Base-by-base conservation (phyloP, 2,113 vertebrate genomes). In the Pterocles burchelli region DNA sequence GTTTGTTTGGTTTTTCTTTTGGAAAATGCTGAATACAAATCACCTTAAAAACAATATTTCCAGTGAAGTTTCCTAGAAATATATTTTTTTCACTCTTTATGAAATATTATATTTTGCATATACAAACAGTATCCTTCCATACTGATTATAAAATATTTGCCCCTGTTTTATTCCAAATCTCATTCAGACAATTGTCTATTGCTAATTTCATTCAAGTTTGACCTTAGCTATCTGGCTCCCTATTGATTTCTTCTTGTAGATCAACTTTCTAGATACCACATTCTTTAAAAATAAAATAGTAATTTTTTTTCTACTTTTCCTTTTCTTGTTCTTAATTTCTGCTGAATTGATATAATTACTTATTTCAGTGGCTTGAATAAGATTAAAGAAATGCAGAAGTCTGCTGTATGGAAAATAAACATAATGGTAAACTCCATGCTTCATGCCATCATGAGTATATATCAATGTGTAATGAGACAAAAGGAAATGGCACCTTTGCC, bases 381-480 rank as follows among this genome's bases (percentile, higher is more conserved):
- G 18, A 17, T 79, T 81, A 0, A 48, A 91, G 95, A 96, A 91
- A 80, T 79, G 36, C 49, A 57, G 7, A 82, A 67, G 15, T 61
- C 70, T 89, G 51, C 62, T 85, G 22, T 89, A 93, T 48, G 86
- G 67, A 79, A 95, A 91, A 96, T 54, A 57, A 68, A 14, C 8
- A 43, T 92, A 22, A 74, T 88, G 31, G 66, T 89, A 81, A 96
- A 67, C 61, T 78, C 86, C 45, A 52, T 79, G 77, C 17, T 34
- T 94, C 28, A 85, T 89, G 66, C 26, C 58, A 92, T 91, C 49
- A 17, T 49, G 24, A 80, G 43, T 85, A 94, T 85, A 89, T 90
- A 93, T 85, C 41, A 48, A 96, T 94, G 67, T 73, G 90, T 49
- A 92, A 74, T 59, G 67, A 92, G 59, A 84, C 36, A 89, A 78